phyloP scores from a whole-genome alignment of 2,888 invertebrate genomes.

The Athripsodes cinereus region DNA sequence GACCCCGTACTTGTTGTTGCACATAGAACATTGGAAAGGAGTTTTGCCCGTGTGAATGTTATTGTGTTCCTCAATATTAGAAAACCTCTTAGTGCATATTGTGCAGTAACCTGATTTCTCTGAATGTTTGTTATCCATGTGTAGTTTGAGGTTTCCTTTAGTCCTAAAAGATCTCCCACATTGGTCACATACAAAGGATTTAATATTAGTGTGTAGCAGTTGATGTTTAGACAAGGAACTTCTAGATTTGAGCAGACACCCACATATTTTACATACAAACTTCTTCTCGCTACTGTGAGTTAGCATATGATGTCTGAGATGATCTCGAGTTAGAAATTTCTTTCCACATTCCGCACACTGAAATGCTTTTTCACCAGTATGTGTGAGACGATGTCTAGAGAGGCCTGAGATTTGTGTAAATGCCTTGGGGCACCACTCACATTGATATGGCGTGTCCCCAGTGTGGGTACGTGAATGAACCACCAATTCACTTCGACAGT shows the following conservation, averaged over 20 bases:
- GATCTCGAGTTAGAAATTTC: constrained; percentile 38
- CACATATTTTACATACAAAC: constrained; percentile 21
- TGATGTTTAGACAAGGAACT: constrained; percentile 30
- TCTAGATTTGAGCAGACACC: constrained; percentile 19
- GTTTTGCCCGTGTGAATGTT: constrained; percentile 53
- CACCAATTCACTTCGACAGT: constrained; percentile 16
- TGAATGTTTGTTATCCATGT: constrained; percentile 24
- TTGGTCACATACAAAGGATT: constrained; percentile 41
- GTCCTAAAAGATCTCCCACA: constrained; percentile 29
- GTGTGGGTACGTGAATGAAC: constrained; percentile 22
- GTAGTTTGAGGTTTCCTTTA: constrained; percentile 23
- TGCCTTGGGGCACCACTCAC: constrained; percentile 36
- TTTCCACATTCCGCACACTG: constrained; percentile 40
- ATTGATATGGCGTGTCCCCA: constrained; percentile 29
- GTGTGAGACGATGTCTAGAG: constrained; percentile 37
- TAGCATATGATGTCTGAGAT: constrained; percentile 38
- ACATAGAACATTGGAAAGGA: constrained; percentile 40
- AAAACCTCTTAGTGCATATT: constrained; percentile 48
- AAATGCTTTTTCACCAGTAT: constrained; percentile 45
- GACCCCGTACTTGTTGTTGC: constrained; percentile 37
- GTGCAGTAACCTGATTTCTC: constrained; percentile 35
- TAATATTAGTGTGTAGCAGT: constrained; percentile 40
- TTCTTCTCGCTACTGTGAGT: constrained; percentile 40
- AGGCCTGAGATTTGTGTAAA: constrained; percentile 35
- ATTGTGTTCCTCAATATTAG: constrained; percentile 52